Evolutionary conservation across 1,140 invertebrate genomes (phyloP), one percentile per base, ranked within the genome.

Genomic region (Ditylenchus dipsaci): DNA sequence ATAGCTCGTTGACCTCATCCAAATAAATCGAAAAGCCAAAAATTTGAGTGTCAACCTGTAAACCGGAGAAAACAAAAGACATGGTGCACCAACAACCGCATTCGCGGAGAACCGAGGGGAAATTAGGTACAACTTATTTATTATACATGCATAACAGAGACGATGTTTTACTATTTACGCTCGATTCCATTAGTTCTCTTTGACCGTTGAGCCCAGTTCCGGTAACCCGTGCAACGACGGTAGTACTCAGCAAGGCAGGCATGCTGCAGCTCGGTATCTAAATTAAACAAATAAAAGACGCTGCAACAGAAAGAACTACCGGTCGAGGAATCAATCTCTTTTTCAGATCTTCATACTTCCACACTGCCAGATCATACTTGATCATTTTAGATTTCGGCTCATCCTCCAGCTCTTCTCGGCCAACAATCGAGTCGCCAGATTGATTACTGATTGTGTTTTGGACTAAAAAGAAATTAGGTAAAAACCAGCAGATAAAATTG

Each of bases 221-320:
- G 27, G 8, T 67, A 27, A 1, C 29, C 17, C 21, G 62, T 26
- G 11, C 33, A 38, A 38, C 68, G 68, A 33, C 69, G 65, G 29
- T 30, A 27, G n/a, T 47, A 57, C 59, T 69, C 68, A 21, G 23
- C n/a, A 29, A 67, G 68, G 27, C 68, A 69, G 19, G 68, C 68
- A 26, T 47, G 9, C 1, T 27, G 23, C 9, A 69, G 59, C 1
- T 71, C 67, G 56, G 27, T 53, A 38, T 68, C 67, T 68, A 47
- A 62, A 68, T 53, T 26, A 71, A 33, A 1, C 49, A 53, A 17
- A 53, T 19, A 17, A 3, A 53, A 17, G 15, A 26, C 49, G n/a
- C 3, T 8, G n/a, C 15, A 53, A 53, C 15, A 21, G 8, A 21
- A 7, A 26, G 15, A 53, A 53, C 3, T 19, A 53, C 23, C 23